Evolutionary conservation across 2,797 vertebrate genomes (phyloP).

Genomic region (Takifugu rubripes): DNA sequence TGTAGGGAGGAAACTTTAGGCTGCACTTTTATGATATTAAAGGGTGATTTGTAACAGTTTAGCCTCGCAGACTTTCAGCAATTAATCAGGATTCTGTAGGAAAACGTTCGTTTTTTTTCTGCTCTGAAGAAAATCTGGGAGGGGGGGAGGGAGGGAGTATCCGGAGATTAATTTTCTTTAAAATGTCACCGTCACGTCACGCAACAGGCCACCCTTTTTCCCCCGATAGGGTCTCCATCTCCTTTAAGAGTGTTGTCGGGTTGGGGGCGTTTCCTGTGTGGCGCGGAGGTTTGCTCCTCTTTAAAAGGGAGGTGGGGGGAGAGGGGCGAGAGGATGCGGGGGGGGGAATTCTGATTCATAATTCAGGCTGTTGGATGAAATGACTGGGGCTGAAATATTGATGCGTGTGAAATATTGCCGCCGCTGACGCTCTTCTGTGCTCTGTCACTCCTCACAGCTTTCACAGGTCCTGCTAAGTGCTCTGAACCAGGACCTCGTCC

Average conservation of each 20-base stretch:
- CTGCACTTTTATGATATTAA: slow-evolving; percentile 47
- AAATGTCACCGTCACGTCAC: slow-evolving; percentile 46
- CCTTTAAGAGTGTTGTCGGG: slow-evolving; percentile 21
- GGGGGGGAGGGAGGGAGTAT: background rate
- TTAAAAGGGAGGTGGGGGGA: slow-evolving; percentile 47
- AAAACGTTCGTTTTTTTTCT: slow-evolving; percentile 2
- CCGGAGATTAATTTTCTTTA: slow-evolving; percentile 13
- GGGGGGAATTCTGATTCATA: slow-evolving; percentile 55
- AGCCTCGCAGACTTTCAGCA: slow-evolving; percentile 27
- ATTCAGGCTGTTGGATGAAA: slow-evolving; percentile 66
- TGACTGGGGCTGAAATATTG: slow-evolving; percentile 72
- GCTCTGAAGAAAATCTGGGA: slow-evolving; percentile 16
- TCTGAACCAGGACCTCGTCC: slow-evolving; percentile 87
- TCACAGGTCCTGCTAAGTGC: slow-evolving; percentile 85
- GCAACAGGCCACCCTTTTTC: slow-evolving; percentile 40
- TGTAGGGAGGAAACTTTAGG: slow-evolving; percentile 52
- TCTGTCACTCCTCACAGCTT: slow-evolving; percentile 74
- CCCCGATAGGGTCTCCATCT: slow-evolving; percentile 36
- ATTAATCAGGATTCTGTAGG: slow-evolving; percentile 13
- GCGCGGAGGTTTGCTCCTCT: slow-evolving; percentile 65
- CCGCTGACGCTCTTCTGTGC: slow-evolving; percentile 45
- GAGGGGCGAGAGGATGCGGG: too few relatives aligned
- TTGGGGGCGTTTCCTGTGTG: slow-evolving; percentile 37
- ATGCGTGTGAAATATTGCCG: slow-evolving; percentile 61
- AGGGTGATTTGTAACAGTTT: slow-evolving; percentile 51